A percentile compares a stretch with the other conserved stretches of the same genome.
phyloP scores from a whole-genome alignment of 2,113 vertebrate genomes.

The Mormoops blainvillei region DNA sequence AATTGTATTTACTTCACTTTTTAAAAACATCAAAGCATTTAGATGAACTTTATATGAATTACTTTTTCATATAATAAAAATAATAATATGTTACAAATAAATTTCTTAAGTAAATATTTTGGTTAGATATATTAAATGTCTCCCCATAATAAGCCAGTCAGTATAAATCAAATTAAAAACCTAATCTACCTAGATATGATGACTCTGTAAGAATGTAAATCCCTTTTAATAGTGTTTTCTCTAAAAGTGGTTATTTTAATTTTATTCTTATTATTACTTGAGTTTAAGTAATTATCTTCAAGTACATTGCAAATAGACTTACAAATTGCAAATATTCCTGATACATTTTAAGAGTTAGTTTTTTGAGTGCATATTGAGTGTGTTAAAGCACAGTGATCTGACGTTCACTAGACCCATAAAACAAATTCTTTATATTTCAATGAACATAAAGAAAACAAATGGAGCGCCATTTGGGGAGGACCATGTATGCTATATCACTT shows the following conservation, averaged over 20 bases:
- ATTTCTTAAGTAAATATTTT: conserved; percentile 11
- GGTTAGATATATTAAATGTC: conserved; percentile 4
- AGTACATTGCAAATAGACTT: not conserved
- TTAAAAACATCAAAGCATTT: not conserved
- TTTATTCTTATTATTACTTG: not conserved
- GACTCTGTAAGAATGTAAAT: not conserved
- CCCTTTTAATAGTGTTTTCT: not conserved
- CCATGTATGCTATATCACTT: not conserved
- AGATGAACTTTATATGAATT: not conserved
- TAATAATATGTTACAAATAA: not conserved
- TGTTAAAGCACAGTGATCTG: not conserved
- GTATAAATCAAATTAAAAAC: conserved; percentile 48
- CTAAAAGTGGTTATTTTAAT: not conserved
- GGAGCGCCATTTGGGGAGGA: not conserved
- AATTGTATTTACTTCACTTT: conserved; percentile 19
- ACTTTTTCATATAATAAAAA: conserved; percentile 33
- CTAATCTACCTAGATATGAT: conserved; percentile 33
- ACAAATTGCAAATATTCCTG: not conserved
- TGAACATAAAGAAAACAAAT: conserved; percentile 36
- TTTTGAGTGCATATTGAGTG: not conserved
- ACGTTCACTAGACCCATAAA: not conserved
- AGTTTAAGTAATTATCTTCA: conserved; percentile 6
- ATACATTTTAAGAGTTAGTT: not conserved
- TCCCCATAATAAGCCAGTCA: not conserved
- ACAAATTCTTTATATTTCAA: conserved; percentile 1